Evolutionary conservation across 2,797 vertebrate species (phyloP).

Genomic region (Fistularia tabacaria): DNA sequence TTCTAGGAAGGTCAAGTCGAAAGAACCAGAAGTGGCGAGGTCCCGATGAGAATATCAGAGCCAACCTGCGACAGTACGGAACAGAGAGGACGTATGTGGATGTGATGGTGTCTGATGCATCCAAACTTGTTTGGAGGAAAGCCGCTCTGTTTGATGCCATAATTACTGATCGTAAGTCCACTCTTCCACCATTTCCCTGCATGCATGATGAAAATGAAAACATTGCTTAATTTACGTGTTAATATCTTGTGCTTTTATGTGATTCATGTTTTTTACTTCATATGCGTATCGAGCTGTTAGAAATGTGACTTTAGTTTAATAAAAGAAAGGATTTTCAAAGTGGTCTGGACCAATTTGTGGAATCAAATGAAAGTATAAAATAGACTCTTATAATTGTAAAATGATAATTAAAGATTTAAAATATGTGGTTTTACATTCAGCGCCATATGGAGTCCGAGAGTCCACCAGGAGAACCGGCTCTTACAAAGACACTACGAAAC

Average conservation of each 20-base stretch:
- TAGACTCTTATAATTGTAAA: no score
- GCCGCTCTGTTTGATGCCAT: conserved; percentile 87
- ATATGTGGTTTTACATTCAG: conserved; percentile 61
- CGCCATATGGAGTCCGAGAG: conserved; percentile 96
- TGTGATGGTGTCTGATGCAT: conserved; percentile 90
- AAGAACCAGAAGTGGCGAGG: conserved; percentile 98
- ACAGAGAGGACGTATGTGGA: conserved; percentile 87
- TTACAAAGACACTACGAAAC: conserved; percentile 82
- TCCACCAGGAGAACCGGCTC: conserved; percentile 92
- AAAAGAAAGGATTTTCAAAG: no score
- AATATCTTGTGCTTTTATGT: no score
- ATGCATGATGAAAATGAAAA: no score
- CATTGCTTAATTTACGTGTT: no score
- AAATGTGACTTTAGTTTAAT: no score
- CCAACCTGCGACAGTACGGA: conserved; percentile 93
- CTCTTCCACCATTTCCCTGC: neutral
- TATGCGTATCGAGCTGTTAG: no score
- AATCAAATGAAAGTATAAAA: no score
- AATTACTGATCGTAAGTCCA: conserved; percentile 88
- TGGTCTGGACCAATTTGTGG: no score
- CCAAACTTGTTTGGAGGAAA: conserved; percentile 86
- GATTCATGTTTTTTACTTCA: no score
- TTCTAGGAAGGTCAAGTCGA: conserved; percentile 89
- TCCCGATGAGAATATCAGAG: conserved; percentile 95
- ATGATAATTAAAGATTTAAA: neutral